Conservation (phyloP, 2,113 vertebrate species). For the Pseudorectes ferrugineus region DNA sequence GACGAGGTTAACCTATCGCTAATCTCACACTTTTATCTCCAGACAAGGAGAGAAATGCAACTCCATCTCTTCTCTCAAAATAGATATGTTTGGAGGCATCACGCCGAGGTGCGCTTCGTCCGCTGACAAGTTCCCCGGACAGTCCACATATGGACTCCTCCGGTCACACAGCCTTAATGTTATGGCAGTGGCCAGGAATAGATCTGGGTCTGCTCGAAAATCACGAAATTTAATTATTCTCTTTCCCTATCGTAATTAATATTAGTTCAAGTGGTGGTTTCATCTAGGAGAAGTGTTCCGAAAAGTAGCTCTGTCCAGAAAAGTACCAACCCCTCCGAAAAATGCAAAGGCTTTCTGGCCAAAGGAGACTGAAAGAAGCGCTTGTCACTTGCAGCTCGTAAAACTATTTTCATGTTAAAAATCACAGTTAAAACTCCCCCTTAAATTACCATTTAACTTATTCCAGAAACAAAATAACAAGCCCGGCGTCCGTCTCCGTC, state of each 20-base stretch:
- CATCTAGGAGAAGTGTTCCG: neutral
- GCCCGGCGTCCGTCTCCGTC: fast-evolving
- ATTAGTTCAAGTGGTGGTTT: neutral
- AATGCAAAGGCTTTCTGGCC: neutral
- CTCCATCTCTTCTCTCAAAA: neutral
- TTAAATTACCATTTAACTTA: neutral
- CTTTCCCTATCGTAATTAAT: neutral
- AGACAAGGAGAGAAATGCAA: neutral
- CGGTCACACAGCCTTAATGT: too few relatives aligned
- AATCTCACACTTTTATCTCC: conserved; percentile 11
- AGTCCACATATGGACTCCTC: neutral
- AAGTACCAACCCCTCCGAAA: neutral
- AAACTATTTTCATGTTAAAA: neutral
- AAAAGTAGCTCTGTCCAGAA: neutral
- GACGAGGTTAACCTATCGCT: neutral
- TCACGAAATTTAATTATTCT: neutral
- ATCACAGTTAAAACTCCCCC: neutral
- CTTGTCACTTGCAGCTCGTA: neutral
- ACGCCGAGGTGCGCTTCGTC: neutral
- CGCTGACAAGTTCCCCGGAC: neutral
- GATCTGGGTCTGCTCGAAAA: neutral
- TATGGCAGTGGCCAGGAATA: neutral
- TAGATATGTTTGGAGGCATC: neutral
- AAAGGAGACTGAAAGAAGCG: neutral
- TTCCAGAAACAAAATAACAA: neutral